A percentile compares a stretch with the other conserved stretches of the same genome.
phyloP scores from a whole-genome alignment of 2,888 invertebrate genomes.

The Metalampra italica region DNA sequence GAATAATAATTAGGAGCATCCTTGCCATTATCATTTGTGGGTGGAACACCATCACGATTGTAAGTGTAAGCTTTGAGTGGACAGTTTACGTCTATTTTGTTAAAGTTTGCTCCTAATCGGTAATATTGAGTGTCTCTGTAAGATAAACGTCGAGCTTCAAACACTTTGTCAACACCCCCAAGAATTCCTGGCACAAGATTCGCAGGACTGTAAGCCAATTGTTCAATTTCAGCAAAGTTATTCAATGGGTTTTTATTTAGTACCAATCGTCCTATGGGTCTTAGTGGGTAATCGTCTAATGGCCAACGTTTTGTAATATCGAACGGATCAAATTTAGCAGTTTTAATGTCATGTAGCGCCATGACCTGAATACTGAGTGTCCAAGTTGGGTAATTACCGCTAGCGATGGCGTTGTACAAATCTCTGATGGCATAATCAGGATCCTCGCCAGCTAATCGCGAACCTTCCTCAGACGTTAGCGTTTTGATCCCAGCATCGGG shows the following conservation, averaged over 20 bases:
- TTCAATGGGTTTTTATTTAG: slow-evolving; percentile 90
- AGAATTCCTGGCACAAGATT: slow-evolving; percentile 93
- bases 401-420: slow-evolving; percentile 88
- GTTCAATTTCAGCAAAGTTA: slow-evolving; percentile 93
- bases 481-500: slow-evolving; percentile 91
- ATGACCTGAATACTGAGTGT: slow-evolving; percentile 60
- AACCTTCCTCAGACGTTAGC: slow-evolving; percentile 80
- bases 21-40: slow-evolving; percentile 83
- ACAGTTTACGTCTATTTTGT: slow-evolving; percentile 17
- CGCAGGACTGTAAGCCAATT: slow-evolving; percentile 90
- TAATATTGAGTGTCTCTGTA: slow-evolving; percentile 13
- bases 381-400: slow-evolving; percentile 75
- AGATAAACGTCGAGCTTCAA: slow-evolving; percentile 85
- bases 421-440: slow-evolving; percentile 91
- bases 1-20: slow-evolving; percentile 94
- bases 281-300: slow-evolving; percentile 84
- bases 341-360: slow-evolving; percentile 67
- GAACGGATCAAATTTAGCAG: slow-evolving; percentile 88
- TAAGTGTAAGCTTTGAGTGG: slow-evolving; percentile 14
- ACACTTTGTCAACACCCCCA: slow-evolving; percentile 91
- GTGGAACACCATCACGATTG: slow-evolving; percentile 71
- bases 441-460: slow-evolving; percentile 80
- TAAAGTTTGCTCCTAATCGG: slow-evolving; percentile 18
- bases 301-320: slow-evolving; percentile 93
- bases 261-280: slow-evolving; percentile 87